Evolutionary conservation across 2,888 invertebrate genomes (phyloP).

Genomic region (Drosophila merina): DNA sequence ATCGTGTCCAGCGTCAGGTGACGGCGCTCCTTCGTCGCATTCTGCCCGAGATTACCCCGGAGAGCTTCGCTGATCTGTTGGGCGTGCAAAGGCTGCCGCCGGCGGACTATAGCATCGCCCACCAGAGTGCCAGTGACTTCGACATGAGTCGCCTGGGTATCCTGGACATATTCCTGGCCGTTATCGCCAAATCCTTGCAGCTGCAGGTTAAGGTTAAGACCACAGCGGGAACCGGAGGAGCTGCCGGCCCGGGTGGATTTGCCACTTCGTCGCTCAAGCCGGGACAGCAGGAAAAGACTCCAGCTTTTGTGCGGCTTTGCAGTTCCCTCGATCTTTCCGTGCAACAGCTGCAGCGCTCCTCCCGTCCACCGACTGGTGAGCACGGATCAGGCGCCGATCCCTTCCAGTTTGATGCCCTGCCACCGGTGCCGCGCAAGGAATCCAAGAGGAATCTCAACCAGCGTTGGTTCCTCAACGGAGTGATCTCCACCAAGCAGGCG

Average conservation of each 20-base stretch:
- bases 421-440: constrained; percentile 74
- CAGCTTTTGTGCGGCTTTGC: constrained; percentile 81
- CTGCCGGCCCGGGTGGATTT: background rate
- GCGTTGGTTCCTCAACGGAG: constrained; percentile 94
- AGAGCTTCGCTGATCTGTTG: constrained; percentile 90
- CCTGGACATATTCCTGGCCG: constrained; percentile 94
- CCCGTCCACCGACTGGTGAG: constrained; percentile 54
- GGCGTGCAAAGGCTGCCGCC: constrained; percentile 89
- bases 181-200: constrained; percentile 95
- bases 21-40: constrained; percentile 94
- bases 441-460: constrained; percentile 83
- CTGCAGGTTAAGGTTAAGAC: constrained; percentile 91
- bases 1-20: constrained; percentile 95
- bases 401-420: constrained; percentile 68
- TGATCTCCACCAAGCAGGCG: constrained; percentile 92
- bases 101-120: constrained; percentile 90
- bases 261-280: constrained; percentile 27
- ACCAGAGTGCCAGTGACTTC: constrained; percentile 83
- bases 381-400: constrained; percentile 43
- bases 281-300: constrained; percentile 85
- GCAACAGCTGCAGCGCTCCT: constrained; percentile 70
- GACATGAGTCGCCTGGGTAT: constrained; percentile 88
- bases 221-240: constrained; percentile 31
- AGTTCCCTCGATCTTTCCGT: constrained; percentile 83
- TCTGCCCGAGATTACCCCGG: constrained; percentile 94